Evolutionary conservation across 2,113 vertebrate species (phyloP).

Genomic region (Oncorhynchus gorbuscha): DNA sequence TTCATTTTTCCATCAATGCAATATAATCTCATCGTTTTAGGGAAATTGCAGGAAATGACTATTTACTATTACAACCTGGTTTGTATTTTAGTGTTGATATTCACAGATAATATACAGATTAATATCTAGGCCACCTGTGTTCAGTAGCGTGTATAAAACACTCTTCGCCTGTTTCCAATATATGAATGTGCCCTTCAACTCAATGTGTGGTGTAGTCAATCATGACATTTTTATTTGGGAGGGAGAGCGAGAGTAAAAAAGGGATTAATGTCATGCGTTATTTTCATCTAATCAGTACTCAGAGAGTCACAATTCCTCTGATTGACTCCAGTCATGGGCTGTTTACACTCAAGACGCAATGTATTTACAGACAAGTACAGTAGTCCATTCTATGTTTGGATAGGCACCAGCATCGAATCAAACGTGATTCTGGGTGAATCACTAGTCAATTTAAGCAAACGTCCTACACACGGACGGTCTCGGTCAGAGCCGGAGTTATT

Average conservation of each 20-base stretch:
- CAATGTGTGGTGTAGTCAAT: conserved; percentile 69
- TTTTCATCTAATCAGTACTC: conserved; percentile 9
- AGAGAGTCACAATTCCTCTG: neutral
- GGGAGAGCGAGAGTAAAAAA: conserved; percentile 45
- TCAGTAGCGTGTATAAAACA: conserved; percentile 55
- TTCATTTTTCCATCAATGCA: neutral
- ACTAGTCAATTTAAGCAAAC: conserved; percentile 31
- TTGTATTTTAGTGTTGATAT: conserved; percentile 45
- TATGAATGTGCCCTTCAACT: conserved; percentile 62
- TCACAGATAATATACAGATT: conserved; percentile 51
- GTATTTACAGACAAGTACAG: conserved; percentile 43
- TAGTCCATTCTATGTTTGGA: conserved; percentile 29
- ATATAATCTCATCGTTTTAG: neutral
- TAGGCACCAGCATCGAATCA: conserved; percentile 26
- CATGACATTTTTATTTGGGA: conserved; percentile 36
- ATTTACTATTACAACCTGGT: conserved; percentile 39
- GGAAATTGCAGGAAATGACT: conserved; percentile 25
- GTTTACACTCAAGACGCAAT: conserved; percentile 31
- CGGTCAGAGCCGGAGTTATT: conserved; percentile 34
- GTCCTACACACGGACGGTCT: conserved; percentile 28
- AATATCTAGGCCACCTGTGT: conserved; percentile 53
- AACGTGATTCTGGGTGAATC: conserved; percentile 39
- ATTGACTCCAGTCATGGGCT: neutral
- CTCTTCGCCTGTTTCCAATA: conserved; percentile 64
- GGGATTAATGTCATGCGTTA: conserved; percentile 21